Evolutionary conservation across 2,888 invertebrate genomes (phyloP).

Genomic region (Zelleria hepariella): DNA sequence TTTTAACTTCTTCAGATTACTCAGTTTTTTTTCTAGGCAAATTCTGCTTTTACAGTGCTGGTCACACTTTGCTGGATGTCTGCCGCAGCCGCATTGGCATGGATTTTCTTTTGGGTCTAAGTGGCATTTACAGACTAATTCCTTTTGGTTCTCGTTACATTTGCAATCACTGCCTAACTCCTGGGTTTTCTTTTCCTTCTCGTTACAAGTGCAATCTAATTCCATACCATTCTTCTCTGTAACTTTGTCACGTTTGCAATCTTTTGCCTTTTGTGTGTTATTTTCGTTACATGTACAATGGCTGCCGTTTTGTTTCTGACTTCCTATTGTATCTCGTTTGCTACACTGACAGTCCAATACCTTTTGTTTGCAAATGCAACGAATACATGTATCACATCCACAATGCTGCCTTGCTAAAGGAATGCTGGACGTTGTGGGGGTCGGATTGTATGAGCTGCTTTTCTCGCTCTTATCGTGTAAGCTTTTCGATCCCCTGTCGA

Average conservation of each 20-base stretch:
- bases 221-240: background rate
- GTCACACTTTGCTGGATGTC: background rate
- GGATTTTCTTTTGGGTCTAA: background rate
- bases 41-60: background rate
- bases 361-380: background rate
- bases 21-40: background rate
- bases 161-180: background rate
- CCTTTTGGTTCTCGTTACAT: background rate
- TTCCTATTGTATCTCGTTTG: background rate
- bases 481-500: background rate
- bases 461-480: background rate
- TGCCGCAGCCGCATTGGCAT: background rate
- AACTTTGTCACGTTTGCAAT: background rate
- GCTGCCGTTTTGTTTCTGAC: background rate
- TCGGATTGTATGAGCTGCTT: background rate
- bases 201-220: background rate
- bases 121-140: background rate
- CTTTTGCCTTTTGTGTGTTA: background rate
- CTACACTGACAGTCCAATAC: background rate
- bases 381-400: background rate
- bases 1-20: background rate
- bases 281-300: background rate
- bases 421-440: background rate
- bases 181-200: background rate
- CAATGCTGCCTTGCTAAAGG: background rate